Base-by-base conservation (phyloP, 2,113 vertebrate species). In the Gymnorhina tibicen region DNA sequence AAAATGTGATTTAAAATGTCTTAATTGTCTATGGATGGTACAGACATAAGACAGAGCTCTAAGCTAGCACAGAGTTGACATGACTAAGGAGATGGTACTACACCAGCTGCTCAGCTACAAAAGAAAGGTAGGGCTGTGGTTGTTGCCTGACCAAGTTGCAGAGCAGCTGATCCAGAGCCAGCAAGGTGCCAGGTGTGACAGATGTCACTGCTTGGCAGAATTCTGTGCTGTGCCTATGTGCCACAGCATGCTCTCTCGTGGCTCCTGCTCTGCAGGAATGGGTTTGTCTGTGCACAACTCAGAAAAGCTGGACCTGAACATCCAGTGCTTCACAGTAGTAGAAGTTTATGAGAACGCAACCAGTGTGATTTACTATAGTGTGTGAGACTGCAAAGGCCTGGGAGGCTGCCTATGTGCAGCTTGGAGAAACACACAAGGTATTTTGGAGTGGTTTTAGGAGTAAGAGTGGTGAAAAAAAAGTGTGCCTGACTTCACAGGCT, bases 131-230 rank as follows among this genome's bases (percentile, higher is more conserved):
- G 44, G 80, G 35, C 67, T 72, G 37, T 2, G 1, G 2, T 24
- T 78, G 66, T 44, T 79, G 41, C 47, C n/a, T 47, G 84, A n/a
- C 14, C 18, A 4, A 3, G 16, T 67, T 67, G 24, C 39, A 55
- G 76, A 14, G 16, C 60, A 81, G 47, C 63, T 62, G 41, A 28
- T 50, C 23, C 33, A 55, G 35, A 49, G 63, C 41, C 68, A 86
- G 63, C 1, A 5, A 47, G 44, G 46, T 66, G 37, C 15, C 50
- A 59, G 33, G 17, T 58, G 50, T 81, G 73, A 42, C 53, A 60
- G 69, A 6, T 1, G 1, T 33, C 50, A 50, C 50, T 18, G 7
- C 58, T 70, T 14, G 0, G 26, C 35, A 35, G 2, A 23, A 5
- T 7, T 32, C 55, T 49, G 41, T 42, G 66, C 44, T 77, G 33